Evolutionary conservation across 2,113 vertebrate species (phyloP), one percentile per base, ranked within the genome.

Genomic region (Leiothrix lutea): DNA sequence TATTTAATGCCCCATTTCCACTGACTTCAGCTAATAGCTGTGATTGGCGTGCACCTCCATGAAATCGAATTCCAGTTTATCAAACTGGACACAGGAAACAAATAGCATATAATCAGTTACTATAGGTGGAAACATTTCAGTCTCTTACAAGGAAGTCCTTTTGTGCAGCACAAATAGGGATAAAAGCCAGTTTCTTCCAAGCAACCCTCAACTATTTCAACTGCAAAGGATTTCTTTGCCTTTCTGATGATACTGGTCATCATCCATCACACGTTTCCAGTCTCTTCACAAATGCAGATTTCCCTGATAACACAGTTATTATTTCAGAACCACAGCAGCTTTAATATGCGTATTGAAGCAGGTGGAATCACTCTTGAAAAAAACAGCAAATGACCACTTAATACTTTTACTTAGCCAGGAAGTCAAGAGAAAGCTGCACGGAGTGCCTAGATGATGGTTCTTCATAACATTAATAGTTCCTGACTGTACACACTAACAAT

Each of bases 21-120:
- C 11, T 24, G 33, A 81, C 40, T 92, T 81, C 64, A 51, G 36
- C 25, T 72, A 57, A 38, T 11, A 71, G 23, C 8, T 62, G 40
- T 56, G n/a, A 61, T n/a, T 42, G 60, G 7, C 1, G 1, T 9
- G 28, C 20, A 42, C 3, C 67, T 26, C 42, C 28, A 1, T 11
- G 17, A 81, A 82, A 80, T 45, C 50, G 71, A 53, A 87, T 38
- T 60, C 35, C 53, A 67, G n/a, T 28, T 84, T 36, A 84, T 47
- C 24, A 48, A 64, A 73, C 42, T 48, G 35, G 47, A 44, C 24
- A 74, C 7, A n/a, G 28, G 61, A 71, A 79, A 60, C 18, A 79
- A 58, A 13, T 35, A 26, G 62, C 12, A 25, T n/a, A n/a, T n/a
- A 23, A 53, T 12, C 26, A 64, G 13, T 48, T 69, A 61, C 28